Evolutionary conservation across 2,797 vertebrate genomes (phyloP), one percentile per base, ranked within the genome.

Genomic region (Aselliscus stoliczkanus): DNA sequence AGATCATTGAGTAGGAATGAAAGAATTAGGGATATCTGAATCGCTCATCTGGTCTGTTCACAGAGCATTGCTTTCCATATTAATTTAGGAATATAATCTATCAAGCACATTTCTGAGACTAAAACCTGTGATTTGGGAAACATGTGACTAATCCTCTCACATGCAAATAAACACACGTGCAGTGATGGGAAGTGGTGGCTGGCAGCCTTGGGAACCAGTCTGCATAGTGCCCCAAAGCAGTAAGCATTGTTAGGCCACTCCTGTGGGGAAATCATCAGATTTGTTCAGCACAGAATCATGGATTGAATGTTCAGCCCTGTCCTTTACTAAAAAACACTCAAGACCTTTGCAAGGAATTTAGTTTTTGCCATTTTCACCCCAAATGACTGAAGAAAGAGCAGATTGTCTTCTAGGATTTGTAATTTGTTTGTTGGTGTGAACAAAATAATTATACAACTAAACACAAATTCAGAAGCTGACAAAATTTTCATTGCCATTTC

Each of bases 41-140:
- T 60, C 70, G 25, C 27, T 96, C 54, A 27, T 73, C 83, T 67
- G 76, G 15, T 31, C 1, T 83, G 80, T 62, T 93, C 92, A 56
- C 93, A 76, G 77, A 92, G 90, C 76, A 34, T 73, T 25, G 76
- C 76, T 90, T 90, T 96, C 87, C 93, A 90, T 96, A 39, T 89
- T 94, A 92, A 96, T 85, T 88, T 82, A 92, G 88, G 56, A 54
- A 72, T 82, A 27, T 42, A 64, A 94, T 95, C 94, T 90, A 90
- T 83, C 27, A 60, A 85, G 81, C 70, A 58, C 77, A 92, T 72
- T 44, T 90, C 90, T 34, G 90, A 94, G 81, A 70, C 81, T 84
- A 72, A 96, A 92, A 81, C 92, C 95, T 85, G 87, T 93, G 95
- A 97, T 92, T 92, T 92, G 84, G 92, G 72, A 80, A 60, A 56